phyloP scores from a whole-genome alignment of 2,888 invertebrate species.

The Synergus laeviventris region DNA sequence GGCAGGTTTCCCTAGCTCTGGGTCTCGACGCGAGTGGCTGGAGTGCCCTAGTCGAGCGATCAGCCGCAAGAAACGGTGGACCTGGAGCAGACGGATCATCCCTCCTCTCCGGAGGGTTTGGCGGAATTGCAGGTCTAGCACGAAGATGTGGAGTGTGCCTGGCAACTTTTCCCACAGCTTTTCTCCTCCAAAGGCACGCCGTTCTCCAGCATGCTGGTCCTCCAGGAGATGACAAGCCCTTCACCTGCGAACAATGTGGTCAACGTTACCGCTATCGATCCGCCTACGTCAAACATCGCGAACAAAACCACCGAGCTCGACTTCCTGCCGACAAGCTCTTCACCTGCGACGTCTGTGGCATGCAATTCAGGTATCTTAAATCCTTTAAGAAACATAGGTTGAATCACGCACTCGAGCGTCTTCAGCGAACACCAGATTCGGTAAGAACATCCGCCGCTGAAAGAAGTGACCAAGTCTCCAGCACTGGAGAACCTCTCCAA shows the following conservation, averaged over 20 bases:
- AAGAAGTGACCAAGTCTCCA: constrained; percentile 83
- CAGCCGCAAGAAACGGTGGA: constrained; percentile 75
- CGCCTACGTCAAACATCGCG: constrained; percentile 89
- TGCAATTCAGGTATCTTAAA: constrained; percentile 93
- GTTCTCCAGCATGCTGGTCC: constrained; percentile 87
- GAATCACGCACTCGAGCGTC: constrained; percentile 89
- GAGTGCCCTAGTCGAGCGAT: constrained; percentile 73
- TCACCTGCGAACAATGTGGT: constrained; percentile 94
- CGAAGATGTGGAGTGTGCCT: constrained; percentile 89
- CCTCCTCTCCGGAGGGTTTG: constrained; percentile 65
- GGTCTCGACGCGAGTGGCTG: constrained; percentile 76
- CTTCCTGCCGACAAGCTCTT: constrained; percentile 93
- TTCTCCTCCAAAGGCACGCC: constrained; percentile 91
- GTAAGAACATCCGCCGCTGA: constrained; percentile 61
- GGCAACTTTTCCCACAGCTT: constrained; percentile 91
- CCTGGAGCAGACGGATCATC: constrained; percentile 68
- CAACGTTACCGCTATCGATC: constrained; percentile 93
- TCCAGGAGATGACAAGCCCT: constrained; percentile 88
- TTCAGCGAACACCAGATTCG: constrained; percentile 80
- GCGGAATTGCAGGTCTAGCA: constrained; percentile 71
- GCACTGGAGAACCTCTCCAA: constrained; percentile 83
- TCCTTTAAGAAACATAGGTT: constrained; percentile 93
- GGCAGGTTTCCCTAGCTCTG: constrained; percentile 72
- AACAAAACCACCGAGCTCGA: constrained; percentile 92
- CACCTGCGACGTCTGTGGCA: constrained; percentile 93